phyloP scores from a whole-genome alignment of 2,888 invertebrate genomes.

The Drosophila vallismaia region DNA sequence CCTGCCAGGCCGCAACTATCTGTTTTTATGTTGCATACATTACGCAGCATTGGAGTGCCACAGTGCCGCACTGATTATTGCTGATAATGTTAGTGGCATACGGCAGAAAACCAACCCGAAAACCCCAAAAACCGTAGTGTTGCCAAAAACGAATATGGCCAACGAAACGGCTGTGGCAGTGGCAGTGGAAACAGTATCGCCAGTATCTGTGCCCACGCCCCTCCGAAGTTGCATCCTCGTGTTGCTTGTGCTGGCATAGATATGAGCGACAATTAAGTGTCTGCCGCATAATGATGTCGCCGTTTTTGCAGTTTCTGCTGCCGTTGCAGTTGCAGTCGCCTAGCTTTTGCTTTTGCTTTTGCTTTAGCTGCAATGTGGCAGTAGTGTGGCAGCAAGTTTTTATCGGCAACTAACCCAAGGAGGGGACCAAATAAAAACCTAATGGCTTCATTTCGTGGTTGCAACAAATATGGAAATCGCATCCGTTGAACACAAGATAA shows the following conservation, averaged over 20 bases:
- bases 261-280: conserved; percentile 77
- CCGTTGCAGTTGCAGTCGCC: conserved; percentile 19
- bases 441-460: conserved; percentile 40
- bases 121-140: conserved; percentile 44
- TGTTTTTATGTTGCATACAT: conserved; percentile 64
- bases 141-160: conserved; percentile 59
- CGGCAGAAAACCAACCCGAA: conserved; percentile 30
- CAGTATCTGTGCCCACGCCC: conserved; percentile 1
- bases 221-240: conserved; percentile 29
- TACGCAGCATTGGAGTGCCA: conserved; percentile 70
- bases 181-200: conserved; percentile 15
- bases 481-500: conserved; percentile 1
- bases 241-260: conserved; percentile 53
- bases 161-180: conserved; percentile 21
- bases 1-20: conserved; percentile 57
- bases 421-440: conserved; percentile 39
- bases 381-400: conserved; percentile 56
- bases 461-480: conserved; percentile 23
- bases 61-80: conserved; percentile 70
- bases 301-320: conserved; percentile 48
- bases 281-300: conserved; percentile 78
- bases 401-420: conserved; percentile 65
- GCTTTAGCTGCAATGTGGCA: conserved; percentile 12
- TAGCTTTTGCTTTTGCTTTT: conserved; percentile 28
- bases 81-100: conserved; percentile 70